phyloP scores from a whole-genome alignment of 2,797 vertebrate genomes.

The Rousettus madagascariensis region DNA sequence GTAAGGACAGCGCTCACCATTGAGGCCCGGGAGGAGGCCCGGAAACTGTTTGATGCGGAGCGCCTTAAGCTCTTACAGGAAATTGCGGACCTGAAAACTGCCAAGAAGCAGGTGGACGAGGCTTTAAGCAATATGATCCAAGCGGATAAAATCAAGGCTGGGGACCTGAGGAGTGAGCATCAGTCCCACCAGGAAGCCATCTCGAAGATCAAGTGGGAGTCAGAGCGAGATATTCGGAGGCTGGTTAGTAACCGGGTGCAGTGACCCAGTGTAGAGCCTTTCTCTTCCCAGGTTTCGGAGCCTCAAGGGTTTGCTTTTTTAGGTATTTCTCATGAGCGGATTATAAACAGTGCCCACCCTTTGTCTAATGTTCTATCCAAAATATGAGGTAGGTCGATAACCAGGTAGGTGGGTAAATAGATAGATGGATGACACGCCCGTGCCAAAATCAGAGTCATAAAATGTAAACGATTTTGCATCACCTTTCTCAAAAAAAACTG shows the following conservation, averaged over 20 bases:
- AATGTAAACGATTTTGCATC: background rate
- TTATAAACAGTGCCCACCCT: background rate
- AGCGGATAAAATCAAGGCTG: conserved; percentile 98
- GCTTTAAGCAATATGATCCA: conserved; percentile 97
- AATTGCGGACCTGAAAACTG: conserved; percentile 92
- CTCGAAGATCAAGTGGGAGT: conserved; percentile 99
- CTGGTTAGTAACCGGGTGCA: conserved; percentile 87
- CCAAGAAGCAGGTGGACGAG: conserved; percentile 97
- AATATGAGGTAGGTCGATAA: background rate
- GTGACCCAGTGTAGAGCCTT: background rate
- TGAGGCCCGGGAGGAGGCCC: conserved; percentile 98
- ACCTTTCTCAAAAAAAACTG: background rate
- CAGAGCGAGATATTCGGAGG: conserved; percentile 95
- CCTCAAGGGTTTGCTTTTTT: background rate
- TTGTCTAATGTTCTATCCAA: background rate
- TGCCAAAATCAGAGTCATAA: background rate
- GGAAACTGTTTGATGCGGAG: conserved; percentile 97
- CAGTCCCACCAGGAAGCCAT: conserved; percentile 98
- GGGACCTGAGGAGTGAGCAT: conserved; percentile 96
- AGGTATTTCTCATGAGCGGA: background rate
- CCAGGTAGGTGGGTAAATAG: background rate
- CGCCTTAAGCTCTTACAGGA: conserved; percentile 97
- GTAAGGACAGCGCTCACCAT: conserved; percentile 94
- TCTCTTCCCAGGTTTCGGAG: background rate
- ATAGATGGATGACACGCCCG: too few species aligned